phyloP scores from a whole-genome alignment of 2,113 vertebrate species.

The Telmatochromis bifrenatus region DNA sequence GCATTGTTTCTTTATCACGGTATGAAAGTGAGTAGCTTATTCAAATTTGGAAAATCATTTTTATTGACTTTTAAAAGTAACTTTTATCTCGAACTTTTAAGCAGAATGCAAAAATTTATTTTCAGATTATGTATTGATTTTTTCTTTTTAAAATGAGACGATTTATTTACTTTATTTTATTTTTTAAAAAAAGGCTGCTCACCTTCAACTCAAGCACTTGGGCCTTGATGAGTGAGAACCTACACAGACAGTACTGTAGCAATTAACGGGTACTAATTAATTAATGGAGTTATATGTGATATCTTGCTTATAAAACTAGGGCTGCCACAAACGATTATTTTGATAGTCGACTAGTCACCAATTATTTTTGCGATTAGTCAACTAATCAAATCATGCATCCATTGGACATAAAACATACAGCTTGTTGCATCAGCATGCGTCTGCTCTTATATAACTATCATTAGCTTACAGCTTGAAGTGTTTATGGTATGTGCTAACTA shows the following conservation, averaged over 20 bases:
- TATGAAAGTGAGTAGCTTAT: not conserved
- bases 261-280: not conserved
- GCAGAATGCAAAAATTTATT: not conserved
- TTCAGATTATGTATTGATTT: not conserved
- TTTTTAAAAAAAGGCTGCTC: not conserved
- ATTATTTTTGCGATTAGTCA: not conserved
- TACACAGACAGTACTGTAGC: not conserved
- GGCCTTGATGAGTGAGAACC: not conserved
- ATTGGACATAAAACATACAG: not conserved
- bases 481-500: not conserved
- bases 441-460: not conserved
- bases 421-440: not conserved
- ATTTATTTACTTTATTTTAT: not conserved
- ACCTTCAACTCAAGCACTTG: not conserved
- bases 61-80: not conserved
- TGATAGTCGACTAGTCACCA: not conserved
- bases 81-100: not conserved
- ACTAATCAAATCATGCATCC: not conserved
- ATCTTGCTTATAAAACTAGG: not conserved
- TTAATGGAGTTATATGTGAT: not conserved
- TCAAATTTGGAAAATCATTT: not conserved
- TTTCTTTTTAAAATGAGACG: fast-evolving
- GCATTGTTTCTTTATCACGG: not conserved
- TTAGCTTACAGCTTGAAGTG: not conserved
- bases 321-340: not conserved